These are phyloP conservation scores for Notodromas monacha DNA, from an alignment of 2,888 invertebrate species.

Conservation along the genomic window DNA sequence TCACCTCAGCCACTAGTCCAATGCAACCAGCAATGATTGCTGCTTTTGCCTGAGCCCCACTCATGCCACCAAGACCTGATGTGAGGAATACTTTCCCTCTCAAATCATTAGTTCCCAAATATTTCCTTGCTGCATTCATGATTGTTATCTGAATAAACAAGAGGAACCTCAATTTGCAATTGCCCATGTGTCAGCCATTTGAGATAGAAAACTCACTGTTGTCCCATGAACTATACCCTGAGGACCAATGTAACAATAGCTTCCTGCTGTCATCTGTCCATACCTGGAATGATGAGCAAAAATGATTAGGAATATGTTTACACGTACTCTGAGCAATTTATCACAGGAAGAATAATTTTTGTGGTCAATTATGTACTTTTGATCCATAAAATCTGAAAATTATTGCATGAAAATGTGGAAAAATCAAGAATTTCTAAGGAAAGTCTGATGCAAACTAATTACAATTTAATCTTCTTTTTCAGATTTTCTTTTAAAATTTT, in stretches of 20 bases:
- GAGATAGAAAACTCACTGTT: constrained; percentile 18
- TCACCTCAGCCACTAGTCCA: constrained; percentile 26
- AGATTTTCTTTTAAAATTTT: too few relatives aligned
- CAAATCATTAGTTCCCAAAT: constrained; percentile 18
- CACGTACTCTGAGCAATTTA: too few relatives aligned
- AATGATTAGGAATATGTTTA: too few relatives aligned
- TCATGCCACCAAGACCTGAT: constrained; percentile 27
- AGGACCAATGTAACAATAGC: constrained; percentile 28
- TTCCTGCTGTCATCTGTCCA: constrained; percentile 29
- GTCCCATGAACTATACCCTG: constrained; percentile 31
- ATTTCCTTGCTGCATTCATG: constrained; percentile 24
- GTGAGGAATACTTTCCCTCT: constrained; percentile 23
- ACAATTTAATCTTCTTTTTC: too few relatives aligned
- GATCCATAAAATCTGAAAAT: too few relatives aligned
- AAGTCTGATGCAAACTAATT: too few relatives aligned
- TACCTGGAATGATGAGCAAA: constrained; percentile 15
- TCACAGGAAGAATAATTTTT: too few relatives aligned
- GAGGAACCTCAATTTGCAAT: not conserved
- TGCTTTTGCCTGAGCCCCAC: constrained; percentile 28
- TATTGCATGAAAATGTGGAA: too few relatives aligned
- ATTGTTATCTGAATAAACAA: constrained; percentile 22
- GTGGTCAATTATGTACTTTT: too few relatives aligned
- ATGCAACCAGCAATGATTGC: constrained; percentile 25
- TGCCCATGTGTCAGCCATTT: too few relatives aligned
- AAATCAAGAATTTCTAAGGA: too few relatives aligned